Conservation (phyloP, 2,888 invertebrate species). For the Pristionchus maxplancki region DNA sequence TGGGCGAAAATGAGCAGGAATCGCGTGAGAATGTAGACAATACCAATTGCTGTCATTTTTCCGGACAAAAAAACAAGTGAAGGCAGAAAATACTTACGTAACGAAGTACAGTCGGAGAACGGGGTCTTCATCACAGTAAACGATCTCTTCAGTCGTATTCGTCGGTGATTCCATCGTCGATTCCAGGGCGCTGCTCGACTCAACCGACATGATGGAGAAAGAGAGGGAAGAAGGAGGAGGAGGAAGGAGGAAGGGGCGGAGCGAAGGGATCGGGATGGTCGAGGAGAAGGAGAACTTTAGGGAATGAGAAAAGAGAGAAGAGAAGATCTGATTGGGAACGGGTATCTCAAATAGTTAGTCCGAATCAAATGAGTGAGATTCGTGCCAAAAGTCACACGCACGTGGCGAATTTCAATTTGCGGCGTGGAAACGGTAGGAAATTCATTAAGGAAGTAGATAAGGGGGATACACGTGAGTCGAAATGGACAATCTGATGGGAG, state of each 20-base stretch:
- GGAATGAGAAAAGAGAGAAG: background rate
- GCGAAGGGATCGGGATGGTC: slow-evolving; percentile 28
- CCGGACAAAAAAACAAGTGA: background rate
- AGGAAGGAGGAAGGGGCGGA: background rate
- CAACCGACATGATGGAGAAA: background rate
- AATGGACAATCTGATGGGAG: background rate
- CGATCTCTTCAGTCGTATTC: background rate
- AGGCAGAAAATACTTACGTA: background rate
- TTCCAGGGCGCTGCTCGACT: background rate
- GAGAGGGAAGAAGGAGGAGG: background rate
- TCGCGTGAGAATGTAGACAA: background rate
- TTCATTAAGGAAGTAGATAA: slow-evolving; percentile 11
- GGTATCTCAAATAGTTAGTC: too few species aligned
- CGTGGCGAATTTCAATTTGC: background rate
- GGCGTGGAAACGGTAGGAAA: background rate
- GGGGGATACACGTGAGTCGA: background rate
- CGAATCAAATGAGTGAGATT: background rate
- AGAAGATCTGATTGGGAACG: background rate
- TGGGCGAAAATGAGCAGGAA: background rate
- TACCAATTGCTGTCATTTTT: background rate
- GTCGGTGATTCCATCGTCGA: background rate
- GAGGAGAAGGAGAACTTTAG: background rate
- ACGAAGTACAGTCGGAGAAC: background rate
- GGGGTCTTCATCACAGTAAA: background rate
- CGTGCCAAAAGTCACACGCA: background rate